Evolutionary conservation across 2,113 vertebrate genomes (phyloP).

Genomic region (Paracanthobrama guichenoti): DNA sequence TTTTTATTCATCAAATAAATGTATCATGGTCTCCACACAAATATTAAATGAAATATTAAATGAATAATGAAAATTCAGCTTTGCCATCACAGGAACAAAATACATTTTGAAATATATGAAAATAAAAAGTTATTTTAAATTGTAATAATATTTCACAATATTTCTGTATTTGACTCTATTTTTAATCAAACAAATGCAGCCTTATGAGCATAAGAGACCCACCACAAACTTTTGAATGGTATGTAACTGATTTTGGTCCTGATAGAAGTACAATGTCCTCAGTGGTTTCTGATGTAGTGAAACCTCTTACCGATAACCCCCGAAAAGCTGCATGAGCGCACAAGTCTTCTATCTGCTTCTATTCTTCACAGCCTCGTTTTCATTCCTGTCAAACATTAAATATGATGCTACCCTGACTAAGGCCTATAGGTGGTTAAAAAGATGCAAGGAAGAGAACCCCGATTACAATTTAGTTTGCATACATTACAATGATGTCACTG

Average conservation of each 20-base stretch:
- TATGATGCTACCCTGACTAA: background rate
- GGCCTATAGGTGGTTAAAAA: background rate
- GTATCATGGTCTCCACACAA: background rate
- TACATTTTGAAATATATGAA: background rate
- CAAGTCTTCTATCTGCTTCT: too few species aligned
- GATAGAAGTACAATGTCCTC: too few species aligned
- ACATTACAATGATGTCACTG: constrained; percentile 1
- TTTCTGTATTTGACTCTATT: background rate
- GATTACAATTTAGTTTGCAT: background rate
- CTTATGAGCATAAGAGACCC: background rate
- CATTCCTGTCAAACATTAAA: background rate
- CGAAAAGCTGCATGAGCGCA: too few species aligned
- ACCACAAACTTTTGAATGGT: background rate
- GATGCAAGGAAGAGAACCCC: background rate
- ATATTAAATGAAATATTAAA: too few species aligned
- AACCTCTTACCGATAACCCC: too few species aligned
- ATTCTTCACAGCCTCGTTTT: background rate
- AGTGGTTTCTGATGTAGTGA: too few species aligned
- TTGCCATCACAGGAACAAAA: background rate
- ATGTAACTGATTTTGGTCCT: background rate
- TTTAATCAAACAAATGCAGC: background rate
- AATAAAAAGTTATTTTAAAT: background rate
- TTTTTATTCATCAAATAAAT: background rate
- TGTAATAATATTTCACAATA: background rate
- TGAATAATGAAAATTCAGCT: background rate